Evolutionary conservation across 2,113 vertebrate genomes (phyloP), one percentile per base, ranked within the genome.

Genomic region (Gulo gulo): DNA sequence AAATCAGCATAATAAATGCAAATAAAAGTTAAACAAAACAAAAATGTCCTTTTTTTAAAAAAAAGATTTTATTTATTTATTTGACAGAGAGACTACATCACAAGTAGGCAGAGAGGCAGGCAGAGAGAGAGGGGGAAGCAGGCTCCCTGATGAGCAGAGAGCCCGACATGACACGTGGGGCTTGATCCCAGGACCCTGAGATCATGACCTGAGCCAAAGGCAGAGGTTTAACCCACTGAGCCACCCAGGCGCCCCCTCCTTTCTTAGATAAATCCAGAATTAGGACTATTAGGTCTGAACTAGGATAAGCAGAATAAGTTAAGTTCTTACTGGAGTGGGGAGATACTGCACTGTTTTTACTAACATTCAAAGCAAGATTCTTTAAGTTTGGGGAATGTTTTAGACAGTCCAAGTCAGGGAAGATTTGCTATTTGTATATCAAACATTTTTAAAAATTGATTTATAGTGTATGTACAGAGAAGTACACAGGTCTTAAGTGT

Each of bases 271-370:
- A 95, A 96, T 34, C 12, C 5, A 55, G 39, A 95, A 63, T 81
- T 93, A 85, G 59, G 59, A 91, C 57, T 78, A 29, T 84, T 50
- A 95, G 36, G 26, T 90, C 26, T 95, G 87, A 90, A 24, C 61
- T 97, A 36, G 83, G 7, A 34, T 97, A 89, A 96, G 55, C 36
- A 95, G 80, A 89, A 63, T 65, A 94, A 91, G 29, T 73, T 65
- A 94, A 91, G 29, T 73, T 93, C 24, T 69, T 92, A 11, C 73
- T 94, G 6, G 13, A 81, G 23, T 69, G 12, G 81, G 34, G 34
- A 88, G 87, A 93, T 90, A 90, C 7, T 87, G 47, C 6, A 73
- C 7, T 90, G 13, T 95, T 94, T 93, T 88, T 95, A 42, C 50
- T 91, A 86, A 86, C 21, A 14, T 97, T 89, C 73, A 93, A 95